Conservation (phyloP, 2,888 invertebrate species). For the Hoplodrina ambigua region DNA sequence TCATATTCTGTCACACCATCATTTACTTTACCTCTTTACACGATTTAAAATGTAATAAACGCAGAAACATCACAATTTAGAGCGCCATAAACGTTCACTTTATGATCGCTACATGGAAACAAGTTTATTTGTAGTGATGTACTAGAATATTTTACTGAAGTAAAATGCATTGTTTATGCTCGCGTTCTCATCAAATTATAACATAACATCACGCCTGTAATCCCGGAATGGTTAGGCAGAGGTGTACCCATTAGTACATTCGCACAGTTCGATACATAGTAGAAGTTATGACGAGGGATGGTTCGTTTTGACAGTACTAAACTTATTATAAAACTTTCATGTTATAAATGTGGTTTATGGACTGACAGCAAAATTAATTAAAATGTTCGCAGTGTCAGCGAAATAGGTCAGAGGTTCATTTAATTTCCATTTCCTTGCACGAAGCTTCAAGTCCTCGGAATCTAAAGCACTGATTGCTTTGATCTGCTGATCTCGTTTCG, state of each 20-base stretch:
- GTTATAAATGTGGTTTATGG: slow-evolving; percentile 5
- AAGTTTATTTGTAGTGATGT: slow-evolving; percentile 46
- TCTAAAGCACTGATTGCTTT: slow-evolving; percentile 30
- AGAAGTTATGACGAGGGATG: too few relatives aligned
- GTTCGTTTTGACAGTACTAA: too few relatives aligned
- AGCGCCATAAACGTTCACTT: slow-evolving; percentile 45
- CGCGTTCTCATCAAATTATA: slow-evolving; percentile 4
- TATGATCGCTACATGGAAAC: slow-evolving; percentile 37
- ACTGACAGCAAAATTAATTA: slow-evolving; percentile 14
- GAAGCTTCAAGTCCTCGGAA: slow-evolving; percentile 27
- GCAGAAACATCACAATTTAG: slow-evolving; percentile 25
- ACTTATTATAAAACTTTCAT: not conserved
- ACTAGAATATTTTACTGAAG: slow-evolving; percentile 12
- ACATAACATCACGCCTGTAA: too few relatives aligned
- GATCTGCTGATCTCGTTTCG: slow-evolving; percentile 29
- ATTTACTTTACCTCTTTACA: slow-evolving; percentile 25
- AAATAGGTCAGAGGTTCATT: slow-evolving; percentile 14
- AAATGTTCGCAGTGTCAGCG: not conserved
- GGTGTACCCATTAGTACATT: too few relatives aligned
- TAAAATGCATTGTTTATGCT: slow-evolving; percentile 25
- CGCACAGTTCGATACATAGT: too few relatives aligned
- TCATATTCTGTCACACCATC: not conserved
- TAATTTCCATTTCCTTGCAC: slow-evolving; percentile 19
- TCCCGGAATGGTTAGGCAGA: too few relatives aligned
- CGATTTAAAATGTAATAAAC: slow-evolving; percentile 46